phyloP scores from a whole-genome alignment of 2,888 invertebrate genomes.

The Platypus cylindrus region DNA sequence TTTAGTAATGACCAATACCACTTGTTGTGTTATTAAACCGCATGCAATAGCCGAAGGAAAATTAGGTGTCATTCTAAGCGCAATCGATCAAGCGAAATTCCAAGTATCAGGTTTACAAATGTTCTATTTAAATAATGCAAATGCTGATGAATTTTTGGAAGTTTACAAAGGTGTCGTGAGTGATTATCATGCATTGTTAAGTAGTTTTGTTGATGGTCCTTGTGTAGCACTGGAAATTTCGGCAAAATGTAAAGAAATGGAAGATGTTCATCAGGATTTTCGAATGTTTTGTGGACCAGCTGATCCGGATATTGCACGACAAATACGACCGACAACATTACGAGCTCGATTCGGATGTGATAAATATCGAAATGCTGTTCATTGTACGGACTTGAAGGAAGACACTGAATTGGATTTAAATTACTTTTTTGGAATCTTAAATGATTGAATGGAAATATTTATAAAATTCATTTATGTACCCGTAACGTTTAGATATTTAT shows the following conservation, averaged over 20 bases:
- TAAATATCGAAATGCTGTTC: constrained; percentile 77
- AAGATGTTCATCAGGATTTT: constrained; percentile 56
- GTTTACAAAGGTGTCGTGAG: constrained; percentile 73
- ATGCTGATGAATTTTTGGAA: constrained; percentile 85
- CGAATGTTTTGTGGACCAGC: constrained; percentile 76
- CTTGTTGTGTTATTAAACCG: constrained; percentile 79
- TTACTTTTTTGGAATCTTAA: constrained; percentile 64
- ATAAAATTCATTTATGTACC: too few species aligned
- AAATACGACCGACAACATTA: constrained; percentile 70
- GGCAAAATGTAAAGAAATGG: constrained; percentile 41
- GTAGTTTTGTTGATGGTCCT: constrained; percentile 72
- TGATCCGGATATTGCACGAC: constrained; percentile 82
- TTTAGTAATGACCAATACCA: constrained; percentile 51
- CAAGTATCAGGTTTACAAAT: constrained; percentile 68
- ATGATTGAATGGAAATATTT: too few species aligned
- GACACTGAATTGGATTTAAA: constrained; percentile 75
- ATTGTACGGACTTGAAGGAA: constrained; percentile 86
- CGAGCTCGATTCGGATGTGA: constrained; percentile 73
- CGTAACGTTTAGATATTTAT: too few species aligned
- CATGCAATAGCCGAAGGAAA: constrained; percentile 70
- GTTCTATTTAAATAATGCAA: constrained; percentile 63
- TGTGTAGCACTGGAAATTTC: constrained; percentile 80
- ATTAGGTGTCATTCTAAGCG: constrained; percentile 56
- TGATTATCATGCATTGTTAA: constrained; percentile 68
- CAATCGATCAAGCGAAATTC: constrained; percentile 59